Conservation (phyloP, 2,888 invertebrate species). For the Caenorhabditis zanzibari region DNA sequence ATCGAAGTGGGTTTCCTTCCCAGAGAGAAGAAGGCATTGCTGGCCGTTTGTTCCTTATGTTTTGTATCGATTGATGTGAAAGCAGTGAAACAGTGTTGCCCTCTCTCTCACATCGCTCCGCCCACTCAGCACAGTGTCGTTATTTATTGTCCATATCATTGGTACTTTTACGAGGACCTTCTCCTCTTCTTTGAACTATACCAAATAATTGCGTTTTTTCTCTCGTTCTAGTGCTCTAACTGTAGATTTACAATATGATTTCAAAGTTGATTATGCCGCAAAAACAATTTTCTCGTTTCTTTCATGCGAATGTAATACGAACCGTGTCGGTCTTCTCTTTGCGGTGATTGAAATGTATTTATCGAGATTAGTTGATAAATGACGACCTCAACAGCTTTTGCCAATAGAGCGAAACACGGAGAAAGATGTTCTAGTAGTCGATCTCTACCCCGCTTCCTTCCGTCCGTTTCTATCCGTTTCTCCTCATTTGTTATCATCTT, state of each 20-base stretch:
- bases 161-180: not conserved
- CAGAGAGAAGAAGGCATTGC: constrained; percentile 22
- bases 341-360: constrained; percentile 24
- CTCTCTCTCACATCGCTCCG: constrained; percentile 1
- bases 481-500: constrained; percentile 55
- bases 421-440: constrained; percentile 22
- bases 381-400: constrained; percentile 20
- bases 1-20: constrained; percentile 32
- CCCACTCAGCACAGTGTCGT: constrained; percentile 17
- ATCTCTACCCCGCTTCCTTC: constrained; percentile 9
- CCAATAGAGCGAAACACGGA: constrained; percentile 19
- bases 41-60: constrained; percentile 51
- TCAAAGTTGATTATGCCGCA: too few relatives aligned
- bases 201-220: too few relatives aligned
- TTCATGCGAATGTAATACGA: not conserved
- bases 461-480: constrained; percentile 48
- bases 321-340: not conserved
- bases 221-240: too few relatives aligned
- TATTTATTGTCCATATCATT: constrained; percentile 44
- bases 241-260: too few relatives aligned
- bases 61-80: constrained; percentile 51
- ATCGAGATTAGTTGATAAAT: constrained; percentile 43
- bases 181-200: not conserved
- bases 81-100: constrained; percentile 41
- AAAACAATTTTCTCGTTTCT: not conserved